These are phyloP conservation scores for Lymantria dispar DNA, from an alignment of 2,888 invertebrate species.

Conservation along the genomic window DNA sequence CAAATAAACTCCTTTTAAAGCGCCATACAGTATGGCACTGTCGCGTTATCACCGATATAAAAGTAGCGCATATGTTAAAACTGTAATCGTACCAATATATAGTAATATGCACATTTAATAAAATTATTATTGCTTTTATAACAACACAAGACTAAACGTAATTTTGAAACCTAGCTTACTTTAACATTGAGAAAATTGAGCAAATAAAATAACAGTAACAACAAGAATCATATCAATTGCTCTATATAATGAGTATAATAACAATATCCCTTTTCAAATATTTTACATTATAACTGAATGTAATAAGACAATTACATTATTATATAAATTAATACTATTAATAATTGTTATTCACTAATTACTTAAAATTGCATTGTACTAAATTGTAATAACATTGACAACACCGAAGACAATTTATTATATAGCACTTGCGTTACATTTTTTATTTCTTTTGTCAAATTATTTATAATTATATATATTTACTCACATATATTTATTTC, in stretches of 20 bases:
- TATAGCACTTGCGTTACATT: conserved; percentile 41
- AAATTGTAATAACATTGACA: conserved; percentile 60
- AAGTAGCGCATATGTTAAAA: conserved; percentile 6
- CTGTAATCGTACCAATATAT: conserved; percentile 15
- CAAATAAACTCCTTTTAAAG: no score
- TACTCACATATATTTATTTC: not conserved
- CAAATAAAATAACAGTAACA: conserved; percentile 80
- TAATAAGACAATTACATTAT: conserved; percentile 34
- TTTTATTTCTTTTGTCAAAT: not conserved
- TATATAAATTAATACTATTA: conserved; percentile 52
- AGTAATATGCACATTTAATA: conserved; percentile 27
- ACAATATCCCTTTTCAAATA: conserved; percentile 48
- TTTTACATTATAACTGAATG: conserved; percentile 56
- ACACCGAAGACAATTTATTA: conserved; percentile 60
- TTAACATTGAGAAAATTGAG: conserved; percentile 77
- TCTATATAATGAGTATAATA: conserved; percentile 68
- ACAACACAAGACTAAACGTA: conserved; percentile 55
- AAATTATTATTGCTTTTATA: conserved; percentile 41
- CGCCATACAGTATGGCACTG: no score
- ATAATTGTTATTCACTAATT: conserved; percentile 46
- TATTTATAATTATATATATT: not conserved
- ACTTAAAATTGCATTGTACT: conserved; percentile 71
- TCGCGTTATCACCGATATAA: not conserved
- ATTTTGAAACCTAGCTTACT: conserved; percentile 68
- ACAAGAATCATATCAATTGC: conserved; percentile 63